phyloP scores from a whole-genome alignment of 1,140 invertebrate genomes.

The Trachelipus rathkii region DNA sequence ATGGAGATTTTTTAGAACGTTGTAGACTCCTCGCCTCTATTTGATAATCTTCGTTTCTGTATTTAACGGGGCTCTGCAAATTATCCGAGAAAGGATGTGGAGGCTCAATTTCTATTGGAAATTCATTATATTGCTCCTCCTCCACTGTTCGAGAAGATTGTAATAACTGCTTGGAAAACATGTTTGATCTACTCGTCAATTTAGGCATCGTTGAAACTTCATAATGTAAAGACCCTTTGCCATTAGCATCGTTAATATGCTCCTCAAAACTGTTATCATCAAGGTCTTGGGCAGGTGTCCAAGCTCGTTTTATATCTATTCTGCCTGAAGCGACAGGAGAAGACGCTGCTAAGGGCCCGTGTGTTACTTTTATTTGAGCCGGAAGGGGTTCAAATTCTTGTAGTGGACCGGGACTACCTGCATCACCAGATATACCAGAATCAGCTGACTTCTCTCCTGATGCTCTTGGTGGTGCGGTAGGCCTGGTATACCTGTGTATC shows the following conservation, averaged over 20 bases:
- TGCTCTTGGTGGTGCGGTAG: conserved; percentile 53
- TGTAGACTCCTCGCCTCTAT: conserved; percentile 26
- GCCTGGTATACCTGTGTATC: conserved; percentile 56
- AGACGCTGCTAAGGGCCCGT: conserved; percentile 46
- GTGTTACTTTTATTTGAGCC: conserved; percentile 31
- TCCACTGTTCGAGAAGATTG: conserved; percentile 56
- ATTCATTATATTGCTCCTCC: conserved; percentile 55
- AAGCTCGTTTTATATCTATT: conserved; percentile 49
- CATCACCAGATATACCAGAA: conserved; percentile 68
- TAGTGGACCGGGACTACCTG: conserved; percentile 53
- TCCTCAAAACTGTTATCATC: conserved; percentile 63
- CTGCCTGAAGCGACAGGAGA: conserved; percentile 45
- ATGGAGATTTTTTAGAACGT: conserved; percentile 13
- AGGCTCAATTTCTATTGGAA: conserved; percentile 61
- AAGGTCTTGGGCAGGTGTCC: conserved; percentile 78
- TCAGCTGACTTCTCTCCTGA: conserved; percentile 66
- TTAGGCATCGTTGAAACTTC: conserved; percentile 52
- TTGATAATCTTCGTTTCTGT: conserved; percentile 54
- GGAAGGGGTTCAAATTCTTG: conserved; percentile 44
- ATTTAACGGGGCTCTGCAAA: conserved; percentile 62
- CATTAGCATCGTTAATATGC: conserved; percentile 54
- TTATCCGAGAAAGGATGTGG: neutral
- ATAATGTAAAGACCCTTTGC: conserved; percentile 17
- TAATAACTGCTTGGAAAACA: conserved; percentile 60
- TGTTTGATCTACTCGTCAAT: conserved; percentile 61